Base-by-base conservation (phyloP, 2,113 vertebrate genomes). In the Turnix velox region DNA sequence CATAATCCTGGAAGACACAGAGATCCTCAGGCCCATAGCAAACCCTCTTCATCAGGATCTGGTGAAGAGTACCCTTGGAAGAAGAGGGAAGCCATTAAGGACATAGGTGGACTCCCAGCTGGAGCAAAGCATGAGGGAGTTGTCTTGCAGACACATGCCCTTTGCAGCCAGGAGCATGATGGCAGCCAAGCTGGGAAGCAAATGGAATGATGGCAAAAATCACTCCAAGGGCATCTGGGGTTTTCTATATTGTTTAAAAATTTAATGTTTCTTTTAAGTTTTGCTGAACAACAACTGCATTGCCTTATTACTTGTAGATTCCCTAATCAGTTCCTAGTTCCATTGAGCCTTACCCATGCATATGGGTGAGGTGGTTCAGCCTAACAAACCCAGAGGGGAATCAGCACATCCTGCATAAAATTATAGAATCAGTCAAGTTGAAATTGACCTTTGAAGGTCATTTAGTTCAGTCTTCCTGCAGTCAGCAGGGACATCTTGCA, bases 271-370 rank as follows among this genome's bases (percentile, higher is more conserved):
- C 39, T 66, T 65, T 48, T 35, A 67, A 72, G 52, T 13, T 58
- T 85, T 72, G 13, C 35, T 46, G 46, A 84, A 68, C 33, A 59
- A 7, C 33, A 67, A 35, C 46, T 54, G 12, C 68, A 48, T 19
- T 51, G 15, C 18, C 28, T 73, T 49, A 31, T 18, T 37, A 40
- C 31, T 76, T 40, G 33, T 19, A 48, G 33, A 90, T 17, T 4
- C 18, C 25, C 18, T 51, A 39, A 0, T 2, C 6, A 14, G 5
- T 13, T 79, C 40, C 30, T 0, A 0, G 24, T 46, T 87, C 31
- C 48, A 67, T 33, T 28, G 37, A 52, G 12, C 12, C 24, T 51
- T 43, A 28, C 14, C 35, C 15, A 9, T 3, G 3, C 0, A 0
- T 27, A 18, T 49, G 27, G 28, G 6, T 58, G 25, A 69, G 33